A percentile compares a stretch with the other conserved stretches of the same genome.
Evolutionary conservation across 2,888 invertebrate species (phyloP).

Genomic region (Hipparchia semele): DNA sequence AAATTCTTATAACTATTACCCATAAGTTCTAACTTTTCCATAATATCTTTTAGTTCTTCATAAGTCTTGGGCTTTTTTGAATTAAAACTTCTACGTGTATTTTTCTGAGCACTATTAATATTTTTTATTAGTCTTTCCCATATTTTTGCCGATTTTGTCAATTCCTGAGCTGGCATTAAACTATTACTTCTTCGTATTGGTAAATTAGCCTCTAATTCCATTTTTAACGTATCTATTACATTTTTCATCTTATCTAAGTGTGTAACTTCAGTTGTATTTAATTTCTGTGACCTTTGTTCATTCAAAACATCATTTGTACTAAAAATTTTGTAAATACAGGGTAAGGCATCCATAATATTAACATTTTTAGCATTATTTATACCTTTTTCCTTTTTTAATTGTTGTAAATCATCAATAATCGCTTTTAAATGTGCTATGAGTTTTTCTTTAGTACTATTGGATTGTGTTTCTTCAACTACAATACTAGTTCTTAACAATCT

Average conservation of each 20-base stretch:
- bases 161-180: slow-evolving; percentile 35
- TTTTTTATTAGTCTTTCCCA: slow-evolving; percentile 68
- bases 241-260: slow-evolving; percentile 51
- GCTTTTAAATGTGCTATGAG: slow-evolving; percentile 67
- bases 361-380: slow-evolving; percentile 48
- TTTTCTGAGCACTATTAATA: slow-evolving; percentile 47
- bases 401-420: slow-evolving; percentile 65
- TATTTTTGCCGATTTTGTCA: slow-evolving; percentile 63
- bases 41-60: slow-evolving; percentile 53
- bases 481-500: slow-evolving; percentile 19
- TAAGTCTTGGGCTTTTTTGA: slow-evolving; percentile 49
- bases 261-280: slow-evolving; percentile 17
- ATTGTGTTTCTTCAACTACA: slow-evolving; percentile 35
- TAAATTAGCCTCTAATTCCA: slow-evolving; percentile 49
- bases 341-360: slow-evolving; percentile 60
- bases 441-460: slow-evolving; percentile 58
- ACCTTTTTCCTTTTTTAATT: slow-evolving; percentile 59
- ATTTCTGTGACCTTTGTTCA: neutral
- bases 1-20: slow-evolving; percentile 58
- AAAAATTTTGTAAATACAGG: slow-evolving; percentile 67
- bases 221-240: slow-evolving; percentile 58
- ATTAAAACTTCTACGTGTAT: slow-evolving; percentile 51
- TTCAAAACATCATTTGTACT: slow-evolving; percentile 40
- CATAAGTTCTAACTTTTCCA: slow-evolving; percentile 51
- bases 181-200: slow-evolving; percentile 51